Evolutionary conservation across 2,113 vertebrate species (phyloP).

Genomic region (Scatophagus argus): DNA sequence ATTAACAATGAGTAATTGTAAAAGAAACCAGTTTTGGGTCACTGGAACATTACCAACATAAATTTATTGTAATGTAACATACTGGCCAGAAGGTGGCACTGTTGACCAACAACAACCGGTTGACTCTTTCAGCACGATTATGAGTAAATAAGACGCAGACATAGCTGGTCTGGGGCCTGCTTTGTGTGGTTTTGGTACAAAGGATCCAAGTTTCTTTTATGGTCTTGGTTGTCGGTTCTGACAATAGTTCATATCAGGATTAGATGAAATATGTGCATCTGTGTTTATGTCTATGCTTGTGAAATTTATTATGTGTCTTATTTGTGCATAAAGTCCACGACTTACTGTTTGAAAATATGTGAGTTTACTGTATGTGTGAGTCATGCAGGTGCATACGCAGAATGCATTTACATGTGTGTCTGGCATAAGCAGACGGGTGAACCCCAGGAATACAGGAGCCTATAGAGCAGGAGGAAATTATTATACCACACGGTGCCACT

Average conservation of each 20-base stretch:
- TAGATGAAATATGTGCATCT: background rate
- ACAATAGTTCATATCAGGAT: background rate
- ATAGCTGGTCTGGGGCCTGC: background rate
- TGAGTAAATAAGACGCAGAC: background rate
- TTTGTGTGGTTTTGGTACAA: background rate
- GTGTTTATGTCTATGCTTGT: background rate
- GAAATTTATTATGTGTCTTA: conserved; percentile 5
- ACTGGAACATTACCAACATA: no score
- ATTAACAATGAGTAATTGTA: background rate
- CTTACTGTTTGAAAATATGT: background rate
- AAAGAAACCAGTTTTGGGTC: background rate
- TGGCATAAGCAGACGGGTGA: conserved; percentile 65
- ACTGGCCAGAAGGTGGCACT: conserved; percentile 58
- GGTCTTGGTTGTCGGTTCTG: background rate
- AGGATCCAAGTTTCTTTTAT: background rate
- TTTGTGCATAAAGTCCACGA: background rate
- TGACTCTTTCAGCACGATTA: background rate
- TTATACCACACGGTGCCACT: conserved; percentile 64
- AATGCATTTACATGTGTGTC: conserved; percentile 13
- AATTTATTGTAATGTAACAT: conserved; percentile 5
- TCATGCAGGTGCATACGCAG: conserved; percentile 21
- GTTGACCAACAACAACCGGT: conserved; percentile 19
- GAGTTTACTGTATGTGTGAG: background rate
- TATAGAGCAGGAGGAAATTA: conserved; percentile 73
- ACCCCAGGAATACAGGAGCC: conserved; percentile 59